phyloP scores from a whole-genome alignment of 2,888 invertebrate genomes.

The Dryobota labecula region DNA sequence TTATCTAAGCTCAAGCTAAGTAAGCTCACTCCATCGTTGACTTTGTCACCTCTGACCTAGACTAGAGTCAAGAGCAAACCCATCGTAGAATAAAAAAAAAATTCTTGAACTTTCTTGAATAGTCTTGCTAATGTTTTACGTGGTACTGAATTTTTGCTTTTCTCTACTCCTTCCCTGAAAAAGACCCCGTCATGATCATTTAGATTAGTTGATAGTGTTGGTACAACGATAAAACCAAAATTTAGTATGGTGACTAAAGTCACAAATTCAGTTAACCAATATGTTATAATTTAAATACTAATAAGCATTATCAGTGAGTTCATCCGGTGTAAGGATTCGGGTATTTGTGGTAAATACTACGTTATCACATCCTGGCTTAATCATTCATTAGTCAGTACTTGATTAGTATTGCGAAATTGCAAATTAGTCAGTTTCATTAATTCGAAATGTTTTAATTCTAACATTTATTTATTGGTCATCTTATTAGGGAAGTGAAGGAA shows the following conservation, averaged over 20 bases:
- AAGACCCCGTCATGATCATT: constrained; percentile 4
- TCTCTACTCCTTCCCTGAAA: not conserved
- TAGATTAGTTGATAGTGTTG: constrained; percentile 28
- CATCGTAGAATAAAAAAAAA: too few relatives aligned
- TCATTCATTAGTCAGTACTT: constrained; percentile 81
- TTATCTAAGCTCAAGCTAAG: too few relatives aligned
- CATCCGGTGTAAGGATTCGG: constrained; percentile 76
- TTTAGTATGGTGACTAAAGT: not conserved
- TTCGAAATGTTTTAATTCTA: constrained; percentile 27
- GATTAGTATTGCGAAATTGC: constrained; percentile 63
- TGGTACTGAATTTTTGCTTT: not conserved
- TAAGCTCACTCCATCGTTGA: too few relatives aligned
- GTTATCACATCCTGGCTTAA: constrained; percentile 79
- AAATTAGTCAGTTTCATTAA: constrained; percentile 67
- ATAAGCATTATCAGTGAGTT: constrained; percentile 72
- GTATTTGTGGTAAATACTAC: constrained; percentile 73
- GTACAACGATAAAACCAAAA: constrained; percentile 24
- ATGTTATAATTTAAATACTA: constrained; percentile 70
- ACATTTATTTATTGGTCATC: constrained; percentile 28
- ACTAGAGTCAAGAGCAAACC: too few relatives aligned
- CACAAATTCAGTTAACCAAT: constrained; percentile 29
- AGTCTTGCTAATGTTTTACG: too few relatives aligned
- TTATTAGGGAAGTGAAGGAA: constrained; percentile 14
- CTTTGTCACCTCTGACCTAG: too few relatives aligned
- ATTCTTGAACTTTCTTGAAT: not conserved